A percentile compares a stretch with the other conserved stretches of the same genome.
phyloP scores from a whole-genome alignment of 2,888 invertebrate species.

The Tinea semifulvella region DNA sequence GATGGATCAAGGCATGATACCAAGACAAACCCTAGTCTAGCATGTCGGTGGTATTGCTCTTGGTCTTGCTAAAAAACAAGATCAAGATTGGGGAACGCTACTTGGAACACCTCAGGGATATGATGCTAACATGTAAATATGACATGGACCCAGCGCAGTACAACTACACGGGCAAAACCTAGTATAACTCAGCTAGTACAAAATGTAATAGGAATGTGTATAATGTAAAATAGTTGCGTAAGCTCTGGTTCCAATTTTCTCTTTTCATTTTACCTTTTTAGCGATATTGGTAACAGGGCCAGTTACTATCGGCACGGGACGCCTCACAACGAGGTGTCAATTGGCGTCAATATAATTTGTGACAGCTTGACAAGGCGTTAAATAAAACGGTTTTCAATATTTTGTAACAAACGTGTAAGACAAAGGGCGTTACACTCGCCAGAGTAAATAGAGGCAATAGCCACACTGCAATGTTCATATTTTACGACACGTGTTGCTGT shows the following conservation, averaged over 20 bases:
- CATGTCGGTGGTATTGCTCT: too few species aligned
- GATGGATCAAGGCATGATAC: too few species aligned
- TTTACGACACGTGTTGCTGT: conserved; percentile 8
- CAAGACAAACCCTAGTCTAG: too few species aligned
- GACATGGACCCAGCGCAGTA: too few species aligned
- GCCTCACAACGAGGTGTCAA: conserved; percentile 13
- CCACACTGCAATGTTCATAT: conserved; percentile 8
- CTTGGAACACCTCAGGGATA: too few species aligned
- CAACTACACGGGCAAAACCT: too few species aligned
- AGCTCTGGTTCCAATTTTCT: conserved; percentile 6
- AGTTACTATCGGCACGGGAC: neutral
- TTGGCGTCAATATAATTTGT: conserved; percentile 54
- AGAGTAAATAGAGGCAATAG: conserved; percentile 37
- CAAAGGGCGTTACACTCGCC: conserved; percentile 61
- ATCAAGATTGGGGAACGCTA: too few species aligned
- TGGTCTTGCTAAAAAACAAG: too few species aligned
- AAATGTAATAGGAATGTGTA: too few species aligned
- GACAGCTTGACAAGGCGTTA: conserved; percentile 44
- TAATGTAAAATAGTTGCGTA: conserved; percentile 3
- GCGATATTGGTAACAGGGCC: conserved; percentile 7
- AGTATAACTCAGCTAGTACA: too few species aligned
- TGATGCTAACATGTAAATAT: too few species aligned
- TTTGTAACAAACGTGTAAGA: conserved; percentile 65
- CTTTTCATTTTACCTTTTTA: conserved; percentile 9
- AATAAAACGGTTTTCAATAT: conserved; percentile 66